These are phyloP conservation scores for Panagrolaimus sp. DNA, from an alignment of 1,140 invertebrate species.

Conservation along the genomic window DNA sequence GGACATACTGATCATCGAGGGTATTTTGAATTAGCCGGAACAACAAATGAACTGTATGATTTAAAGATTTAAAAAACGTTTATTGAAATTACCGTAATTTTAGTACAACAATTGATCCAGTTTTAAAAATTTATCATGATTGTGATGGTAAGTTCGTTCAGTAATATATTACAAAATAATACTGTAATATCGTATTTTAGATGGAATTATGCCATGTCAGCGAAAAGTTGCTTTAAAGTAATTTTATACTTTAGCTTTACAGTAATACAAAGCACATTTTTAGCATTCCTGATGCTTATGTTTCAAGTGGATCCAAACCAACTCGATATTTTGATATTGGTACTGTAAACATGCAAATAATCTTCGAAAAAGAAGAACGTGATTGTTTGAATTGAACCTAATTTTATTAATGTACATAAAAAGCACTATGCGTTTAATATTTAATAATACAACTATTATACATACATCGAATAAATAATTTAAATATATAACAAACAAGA, in stretches of 20 bases:
- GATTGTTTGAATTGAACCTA: slow-evolving; percentile 28
- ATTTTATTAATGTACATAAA: background rate
- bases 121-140: slow-evolving; percentile 29
- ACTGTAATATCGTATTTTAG: no score
- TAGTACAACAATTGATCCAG: slow-evolving; percentile 28
- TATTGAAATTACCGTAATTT: slow-evolving; percentile 20
- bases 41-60: slow-evolving; percentile 9
- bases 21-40: slow-evolving; percentile 22
- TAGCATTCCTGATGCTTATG: slow-evolving; percentile 30
- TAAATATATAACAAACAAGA: background rate
- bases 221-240: background rate
- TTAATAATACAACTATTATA: background rate
- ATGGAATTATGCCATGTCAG: slow-evolving; percentile 22
- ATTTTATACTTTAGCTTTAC: background rate
- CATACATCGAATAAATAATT: background rate
- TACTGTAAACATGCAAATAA: slow-evolving; percentile 37
- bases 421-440: background rate
- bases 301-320: slow-evolving; percentile 16
- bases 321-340: slow-evolving; percentile 34
- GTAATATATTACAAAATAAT: no score
- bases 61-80: background rate
- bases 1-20: slow-evolving; percentile 23
- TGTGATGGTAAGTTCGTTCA: slow-evolving; percentile 12
- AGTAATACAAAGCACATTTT: slow-evolving; percentile 36
- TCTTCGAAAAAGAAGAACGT: slow-evolving; percentile 32